Percentiles rank a stretch among this genome's conserved stretches.
Conservation (phyloP, 1,140 invertebrate species). For the Steinernema feltiae region DNA sequence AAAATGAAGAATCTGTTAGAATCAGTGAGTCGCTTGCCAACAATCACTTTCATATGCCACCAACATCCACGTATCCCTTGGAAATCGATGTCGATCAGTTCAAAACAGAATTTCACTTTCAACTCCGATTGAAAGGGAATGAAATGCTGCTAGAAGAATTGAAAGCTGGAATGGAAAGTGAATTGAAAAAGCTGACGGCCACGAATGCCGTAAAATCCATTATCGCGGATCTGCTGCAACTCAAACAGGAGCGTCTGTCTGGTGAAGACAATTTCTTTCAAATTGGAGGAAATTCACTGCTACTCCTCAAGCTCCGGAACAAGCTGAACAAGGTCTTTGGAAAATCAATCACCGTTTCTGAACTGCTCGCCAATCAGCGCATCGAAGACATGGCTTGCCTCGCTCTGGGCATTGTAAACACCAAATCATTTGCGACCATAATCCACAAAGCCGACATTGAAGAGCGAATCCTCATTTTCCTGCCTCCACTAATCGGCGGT, state of each 20-base stretch:
- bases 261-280: conserved; percentile 24
- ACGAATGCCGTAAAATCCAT: neutral
- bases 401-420: neutral
- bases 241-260: neutral
- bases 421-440: neutral
- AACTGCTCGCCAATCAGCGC: conserved; percentile 10
- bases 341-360: neutral
- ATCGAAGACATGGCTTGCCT: conserved; percentile 13
- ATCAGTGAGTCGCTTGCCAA: neutral
- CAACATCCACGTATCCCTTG: neutral
- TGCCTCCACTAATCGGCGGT: conserved; percentile 24
- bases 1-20: neutral
- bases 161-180: neutral
- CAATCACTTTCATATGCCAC: neutral
- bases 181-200: neutral
- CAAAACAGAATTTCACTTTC: neutral
- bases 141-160: neutral
- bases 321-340: neutral
- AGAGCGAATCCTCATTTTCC: conserved; percentile 10
- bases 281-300: conserved; percentile 24
- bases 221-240: neutral
- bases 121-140: too few relatives aligned
- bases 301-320: conserved; percentile 17
- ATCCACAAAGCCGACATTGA: neutral
- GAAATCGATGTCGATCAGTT: neutral